Evolutionary conservation across 2,888 invertebrate genomes (phyloP).

Genomic region (Aphodius granarius): DNA sequence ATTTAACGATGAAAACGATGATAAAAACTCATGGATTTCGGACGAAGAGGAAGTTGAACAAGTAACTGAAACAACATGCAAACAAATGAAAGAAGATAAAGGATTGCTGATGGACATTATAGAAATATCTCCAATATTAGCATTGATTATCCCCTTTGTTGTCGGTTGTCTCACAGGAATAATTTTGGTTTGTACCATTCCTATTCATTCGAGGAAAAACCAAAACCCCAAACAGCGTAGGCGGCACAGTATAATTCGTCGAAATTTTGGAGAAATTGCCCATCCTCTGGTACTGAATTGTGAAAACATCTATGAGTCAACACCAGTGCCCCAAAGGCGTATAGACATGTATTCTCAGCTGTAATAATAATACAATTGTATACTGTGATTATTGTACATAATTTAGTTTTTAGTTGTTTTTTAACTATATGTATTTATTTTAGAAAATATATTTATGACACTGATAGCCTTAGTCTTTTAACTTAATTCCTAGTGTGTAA

Average conservation of each 20-base stretch:
- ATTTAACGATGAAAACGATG: background rate
- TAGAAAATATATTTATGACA: background rate
- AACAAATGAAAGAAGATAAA: conserved; percentile 25
- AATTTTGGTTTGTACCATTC: conserved; percentile 25
- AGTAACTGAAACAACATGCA: conserved; percentile 27
- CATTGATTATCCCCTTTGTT: conserved; percentile 19
- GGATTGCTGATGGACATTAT: conserved; percentile 32
- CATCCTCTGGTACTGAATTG: conserved; percentile 22
- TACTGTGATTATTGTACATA: background rate
- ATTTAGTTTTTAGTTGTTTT: background rate
- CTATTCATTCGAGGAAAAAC: conserved; percentile 1
- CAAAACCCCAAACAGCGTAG: conserved; percentile 9
- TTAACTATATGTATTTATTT: background rate
- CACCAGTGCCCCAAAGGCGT: conserved; percentile 27
- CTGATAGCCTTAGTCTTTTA: background rate
- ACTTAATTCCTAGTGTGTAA: background rate
- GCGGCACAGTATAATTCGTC: conserved; percentile 24
- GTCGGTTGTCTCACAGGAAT: conserved; percentile 27
- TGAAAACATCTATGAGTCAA: conserved; percentile 26
- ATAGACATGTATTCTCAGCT: conserved; percentile 13
- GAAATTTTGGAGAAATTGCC: conserved; percentile 10
- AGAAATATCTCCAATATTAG: conserved; percentile 32
- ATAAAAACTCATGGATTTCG: conserved; percentile 45
- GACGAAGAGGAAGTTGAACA: conserved; percentile 48
- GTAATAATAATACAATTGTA: background rate